phyloP scores from a whole-genome alignment of 2,113 vertebrate species.

The Rhinolophus sinicus region DNA sequence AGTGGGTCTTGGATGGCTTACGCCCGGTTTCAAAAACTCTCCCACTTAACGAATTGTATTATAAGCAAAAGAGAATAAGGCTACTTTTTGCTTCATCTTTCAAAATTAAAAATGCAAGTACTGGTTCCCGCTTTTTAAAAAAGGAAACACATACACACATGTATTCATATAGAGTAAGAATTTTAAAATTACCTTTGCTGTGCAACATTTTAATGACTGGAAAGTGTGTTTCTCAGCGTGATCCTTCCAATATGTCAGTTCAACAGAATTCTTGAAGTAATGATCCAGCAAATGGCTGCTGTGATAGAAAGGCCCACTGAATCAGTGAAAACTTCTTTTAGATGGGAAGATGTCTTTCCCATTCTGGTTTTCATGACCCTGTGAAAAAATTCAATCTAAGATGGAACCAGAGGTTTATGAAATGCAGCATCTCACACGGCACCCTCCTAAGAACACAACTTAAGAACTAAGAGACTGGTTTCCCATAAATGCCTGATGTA shows the following conservation, averaged over 20 bases:
- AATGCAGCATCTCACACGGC: not conserved
- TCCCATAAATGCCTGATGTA: not conserved
- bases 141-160: not conserved
- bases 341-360: not conserved
- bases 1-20: not conserved
- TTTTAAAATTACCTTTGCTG: not conserved
- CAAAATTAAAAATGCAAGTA: not conserved
- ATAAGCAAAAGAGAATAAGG: not conserved
- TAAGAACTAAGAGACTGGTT: not conserved
- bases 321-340: not conserved
- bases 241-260: not conserved
- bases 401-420: not conserved
- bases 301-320: not conserved
- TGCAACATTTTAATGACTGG: not conserved
- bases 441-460: not conserved
- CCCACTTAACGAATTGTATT: not conserved
- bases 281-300: not conserved
- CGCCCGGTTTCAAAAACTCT: not conserved
- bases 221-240: not conserved
- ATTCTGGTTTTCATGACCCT: not conserved
- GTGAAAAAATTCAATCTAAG: not conserved
- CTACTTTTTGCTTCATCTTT: not conserved
- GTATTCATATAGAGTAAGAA: not conserved
- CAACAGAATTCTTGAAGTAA: not conserved
- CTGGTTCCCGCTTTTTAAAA: not conserved